Evolutionary conservation across 1,140 invertebrate species (phyloP), one percentile per base, ranked within the genome.

Genomic region (Ceratina japonica): DNA sequence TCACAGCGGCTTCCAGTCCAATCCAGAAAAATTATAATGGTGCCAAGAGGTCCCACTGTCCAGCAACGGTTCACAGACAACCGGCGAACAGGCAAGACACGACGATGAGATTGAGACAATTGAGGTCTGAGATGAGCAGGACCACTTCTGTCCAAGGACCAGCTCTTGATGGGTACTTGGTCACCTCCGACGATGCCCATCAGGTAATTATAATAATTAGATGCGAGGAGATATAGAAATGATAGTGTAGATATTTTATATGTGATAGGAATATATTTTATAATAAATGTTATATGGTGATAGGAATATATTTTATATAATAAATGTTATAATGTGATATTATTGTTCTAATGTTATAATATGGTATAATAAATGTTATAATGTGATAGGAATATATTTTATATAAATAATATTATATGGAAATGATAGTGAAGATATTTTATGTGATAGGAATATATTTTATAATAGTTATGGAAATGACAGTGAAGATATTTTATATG

Each of bases 171-270:
- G 96, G 95, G 0, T 97, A 96, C 82, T 94, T 97, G 65, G 91
- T 97, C 37, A 95, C 96, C 27, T 95, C 95, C 16, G 95, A 94
- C 73, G 96, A 97, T 87, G 96, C 96, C 83, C 96, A 97, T 92
- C 95, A 96, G 94, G 95, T 96, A 91, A 91, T 87, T 82, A 37
- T 13, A 31, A 1, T 31, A 31, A 31, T 31, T 1, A 31, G 18
- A 69, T 16, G n/a, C 1, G 12, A 51, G 24, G 12, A 12, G 13
- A 31, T 5, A 31, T 13, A 15, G 20, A 62, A 8, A 61, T 22
- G 10, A 59, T 59, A 20, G 62, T n/a, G n/a, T 5, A n/a, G 54
- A 56, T 16, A n/a, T n/a, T n/a, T n/a, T n/a, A n/a, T n/a, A n/a
- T n/a, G n/a, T 56, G 15, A n/a, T 56, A 56, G n/a, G 15, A 56